Evolutionary conservation across 2,113 vertebrate species (phyloP).

Genomic region (Falco punctatus): DNA sequence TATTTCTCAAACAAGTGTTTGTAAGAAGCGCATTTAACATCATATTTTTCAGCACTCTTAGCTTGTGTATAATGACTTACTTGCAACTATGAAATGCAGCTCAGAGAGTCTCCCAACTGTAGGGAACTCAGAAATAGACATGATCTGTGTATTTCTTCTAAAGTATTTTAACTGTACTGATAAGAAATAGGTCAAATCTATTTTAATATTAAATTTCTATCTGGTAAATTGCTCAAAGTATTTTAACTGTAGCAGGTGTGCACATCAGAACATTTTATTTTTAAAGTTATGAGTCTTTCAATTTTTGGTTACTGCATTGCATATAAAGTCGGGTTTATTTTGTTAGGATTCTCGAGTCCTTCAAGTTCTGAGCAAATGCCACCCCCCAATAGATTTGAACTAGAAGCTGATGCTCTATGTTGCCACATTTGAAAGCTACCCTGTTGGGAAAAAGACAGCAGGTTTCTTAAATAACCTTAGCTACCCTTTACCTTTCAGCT

Average conservation of each 20-base stretch:
- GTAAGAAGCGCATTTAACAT: background rate
- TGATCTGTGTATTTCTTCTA: background rate
- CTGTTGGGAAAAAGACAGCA: background rate
- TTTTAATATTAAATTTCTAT: too few relatives aligned
- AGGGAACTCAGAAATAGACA: background rate
- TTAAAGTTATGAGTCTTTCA: background rate
- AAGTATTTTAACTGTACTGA: background rate
- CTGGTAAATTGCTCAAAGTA: background rate
- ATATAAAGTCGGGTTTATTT: background rate
- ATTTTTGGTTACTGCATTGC: background rate
- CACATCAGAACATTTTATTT: background rate
- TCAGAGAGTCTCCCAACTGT: background rate
- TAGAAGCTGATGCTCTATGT: background rate
- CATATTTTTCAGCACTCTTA: background rate
- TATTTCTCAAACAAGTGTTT: background rate
- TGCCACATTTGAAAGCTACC: background rate
- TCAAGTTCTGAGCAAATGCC: slow-evolving; percentile 23
- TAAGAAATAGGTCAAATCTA: background rate
- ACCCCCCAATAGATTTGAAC: background rate
- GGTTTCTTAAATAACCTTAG: background rate
- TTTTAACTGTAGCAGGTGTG: background rate
- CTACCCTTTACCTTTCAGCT: slow-evolving; percentile 34
- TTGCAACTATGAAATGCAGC: background rate
- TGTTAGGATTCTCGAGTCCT: background rate
- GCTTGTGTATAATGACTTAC: background rate